A percentile compares a stretch with the other conserved stretches of the same genome.
Evolutionary conservation across 2,797 vertebrate species (phyloP).

Genomic region (Ciconia nigra): DNA sequence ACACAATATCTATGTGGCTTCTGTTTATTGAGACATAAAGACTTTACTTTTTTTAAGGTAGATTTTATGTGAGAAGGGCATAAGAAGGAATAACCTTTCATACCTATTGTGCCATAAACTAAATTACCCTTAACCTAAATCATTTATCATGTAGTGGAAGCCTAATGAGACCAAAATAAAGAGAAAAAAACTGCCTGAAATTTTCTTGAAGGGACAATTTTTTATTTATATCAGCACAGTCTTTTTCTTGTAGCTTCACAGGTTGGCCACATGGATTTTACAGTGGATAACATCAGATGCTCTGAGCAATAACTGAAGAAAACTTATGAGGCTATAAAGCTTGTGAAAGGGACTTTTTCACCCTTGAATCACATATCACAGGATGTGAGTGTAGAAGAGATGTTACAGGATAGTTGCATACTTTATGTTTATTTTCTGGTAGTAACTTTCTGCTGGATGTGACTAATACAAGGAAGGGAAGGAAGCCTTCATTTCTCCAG

Average conservation of each 20-base stretch:
- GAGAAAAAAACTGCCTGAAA: neutral
- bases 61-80: constrained; percentile 24
- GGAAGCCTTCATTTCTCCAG: neutral
- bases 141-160: constrained; percentile 54
- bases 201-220: neutral
- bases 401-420: neutral
- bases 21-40: constrained; percentile 55
- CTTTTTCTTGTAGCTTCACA: neutral
- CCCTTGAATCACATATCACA: neutral
- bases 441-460: neutral
- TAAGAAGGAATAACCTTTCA: constrained; percentile 57
- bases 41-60: constrained; percentile 36
- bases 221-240: neutral
- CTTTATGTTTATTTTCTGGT: neutral
- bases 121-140: constrained; percentile 59
- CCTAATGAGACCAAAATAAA: constrained; percentile 55
- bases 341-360: neutral
- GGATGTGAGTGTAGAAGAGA: neutral
- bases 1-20: constrained; percentile 13
- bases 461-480: neutral
- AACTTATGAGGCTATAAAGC: neutral
- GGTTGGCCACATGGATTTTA: neutral
- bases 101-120: constrained; percentile 49
- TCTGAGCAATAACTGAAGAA: neutral
- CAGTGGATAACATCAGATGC: neutral